Conservation (phyloP, 2,797 vertebrate genomes). For the Rhinophrynus dorsalis region DNA sequence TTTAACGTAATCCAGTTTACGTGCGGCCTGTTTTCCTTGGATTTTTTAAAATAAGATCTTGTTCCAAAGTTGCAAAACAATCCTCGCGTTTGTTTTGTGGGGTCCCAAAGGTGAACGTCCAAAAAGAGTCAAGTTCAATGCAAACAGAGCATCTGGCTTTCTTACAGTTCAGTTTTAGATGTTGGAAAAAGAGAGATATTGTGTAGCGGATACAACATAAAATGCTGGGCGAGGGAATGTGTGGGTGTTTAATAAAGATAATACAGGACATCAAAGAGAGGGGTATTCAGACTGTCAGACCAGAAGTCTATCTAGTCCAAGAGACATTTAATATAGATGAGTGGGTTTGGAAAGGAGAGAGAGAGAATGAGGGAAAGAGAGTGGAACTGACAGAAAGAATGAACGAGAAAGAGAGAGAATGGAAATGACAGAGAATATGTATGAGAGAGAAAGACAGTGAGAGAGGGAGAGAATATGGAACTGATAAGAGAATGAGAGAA, state of each 20-base stretch:
- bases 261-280: too few species aligned
- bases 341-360: too few species aligned
- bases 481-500: too few species aligned
- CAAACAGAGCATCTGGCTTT: conserved; percentile 9
- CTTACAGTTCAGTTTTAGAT: neutral
- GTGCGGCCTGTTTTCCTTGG: conserved; percentile 17
- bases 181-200: neutral
- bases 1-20: conserved; percentile 7
- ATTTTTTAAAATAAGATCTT: neutral
- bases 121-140: conserved; percentile 7
- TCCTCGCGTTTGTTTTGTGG: conserved; percentile 7
- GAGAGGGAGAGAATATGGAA: too few species aligned
- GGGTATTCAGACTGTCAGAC: too few species aligned
- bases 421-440: too few species aligned
- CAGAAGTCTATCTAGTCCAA: too few species aligned
- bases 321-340: too few species aligned
- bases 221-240: neutral
- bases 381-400: too few species aligned
- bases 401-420: too few species aligned
- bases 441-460: too few species aligned
- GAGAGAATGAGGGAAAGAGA: too few species aligned
- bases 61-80: conserved; percentile 12
- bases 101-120: conserved; percentile 13
- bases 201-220: neutral
- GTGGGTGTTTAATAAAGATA: neutral